Evolutionary conservation across 2,888 invertebrate genomes (phyloP).

Genomic region (Acleris emargana): DNA sequence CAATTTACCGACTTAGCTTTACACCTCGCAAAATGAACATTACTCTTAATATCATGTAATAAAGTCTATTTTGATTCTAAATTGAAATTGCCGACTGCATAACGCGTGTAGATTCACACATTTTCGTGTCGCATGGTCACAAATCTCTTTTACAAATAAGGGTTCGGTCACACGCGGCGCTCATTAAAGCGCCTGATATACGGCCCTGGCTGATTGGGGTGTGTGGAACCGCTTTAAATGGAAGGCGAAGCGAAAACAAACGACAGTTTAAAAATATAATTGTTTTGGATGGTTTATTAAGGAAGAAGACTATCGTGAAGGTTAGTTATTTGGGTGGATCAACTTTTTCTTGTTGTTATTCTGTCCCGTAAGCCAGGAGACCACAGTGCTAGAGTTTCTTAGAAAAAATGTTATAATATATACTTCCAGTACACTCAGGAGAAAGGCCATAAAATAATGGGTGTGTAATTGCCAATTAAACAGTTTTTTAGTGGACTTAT

Average conservation of each 20-base stretch:
- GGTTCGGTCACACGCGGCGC: constrained; percentile 71
- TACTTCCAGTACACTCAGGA: too few relatives aligned
- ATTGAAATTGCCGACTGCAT: constrained; percentile 5
- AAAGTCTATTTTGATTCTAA: constrained; percentile 2
- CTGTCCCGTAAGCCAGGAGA: too few relatives aligned
- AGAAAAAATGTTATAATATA: too few relatives aligned
- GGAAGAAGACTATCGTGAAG: background rate
- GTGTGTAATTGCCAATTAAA: too few relatives aligned
- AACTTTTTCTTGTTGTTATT: too few relatives aligned
- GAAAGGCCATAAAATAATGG: too few relatives aligned
- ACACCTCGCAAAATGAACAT: background rate
- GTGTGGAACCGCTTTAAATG: constrained; percentile 49
- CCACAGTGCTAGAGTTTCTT: too few relatives aligned
- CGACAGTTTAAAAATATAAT: constrained; percentile 33
- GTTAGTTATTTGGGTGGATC: too few relatives aligned
- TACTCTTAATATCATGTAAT: background rate
- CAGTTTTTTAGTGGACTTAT: too few relatives aligned
- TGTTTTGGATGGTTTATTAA: constrained; percentile 13
- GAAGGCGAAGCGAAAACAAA: constrained; percentile 35
- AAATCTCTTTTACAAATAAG: constrained; percentile 72
- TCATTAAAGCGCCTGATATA: constrained; percentile 71
- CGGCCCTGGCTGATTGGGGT: constrained; percentile 56
- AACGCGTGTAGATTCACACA: constrained; percentile 39
- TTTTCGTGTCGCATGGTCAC: constrained; percentile 68
- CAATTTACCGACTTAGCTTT: background rate